Evolutionary conservation across 53 echinoderm and acorn worm genomes (phyloP).

Genomic region (Echinometra lucunter): DNA sequence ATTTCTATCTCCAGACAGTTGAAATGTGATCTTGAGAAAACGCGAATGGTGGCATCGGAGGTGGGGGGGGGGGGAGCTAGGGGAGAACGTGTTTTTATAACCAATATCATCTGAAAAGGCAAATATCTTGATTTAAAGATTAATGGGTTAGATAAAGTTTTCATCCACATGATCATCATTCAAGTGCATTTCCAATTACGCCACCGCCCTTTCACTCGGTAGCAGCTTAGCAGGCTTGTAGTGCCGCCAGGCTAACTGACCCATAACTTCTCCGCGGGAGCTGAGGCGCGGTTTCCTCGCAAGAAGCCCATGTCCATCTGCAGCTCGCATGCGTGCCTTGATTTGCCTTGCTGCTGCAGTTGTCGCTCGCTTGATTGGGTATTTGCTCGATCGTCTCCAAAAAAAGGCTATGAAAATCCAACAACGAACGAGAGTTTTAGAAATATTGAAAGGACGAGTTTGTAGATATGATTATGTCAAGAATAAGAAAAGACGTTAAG

Average conservation of each 20-base stretch:
- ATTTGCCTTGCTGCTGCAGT: slow-evolving; percentile 9
- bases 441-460: too few relatives aligned
- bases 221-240: not conserved
- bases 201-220: not conserved
- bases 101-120: not conserved
- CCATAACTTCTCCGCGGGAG: slow-evolving; percentile 20
- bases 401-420: not conserved
- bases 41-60: too few relatives aligned
- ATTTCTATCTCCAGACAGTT: too few relatives aligned
- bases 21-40: too few relatives aligned
- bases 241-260: not conserved
- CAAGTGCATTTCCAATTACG: slow-evolving; percentile 29
- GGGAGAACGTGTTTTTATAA: not conserved
- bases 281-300: slow-evolving; percentile 37
- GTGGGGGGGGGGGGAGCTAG: too few relatives aligned
- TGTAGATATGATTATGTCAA: too few relatives aligned
- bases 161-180: not conserved
- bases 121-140: not conserved
- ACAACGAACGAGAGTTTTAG: not conserved
- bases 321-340: not conserved
- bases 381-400: not conserved
- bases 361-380: not conserved
- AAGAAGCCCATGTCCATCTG: not conserved
- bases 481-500: too few relatives aligned
- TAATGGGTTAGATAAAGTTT: not conserved